A percentile compares a stretch with the other conserved stretches of the same genome.
These are phyloP conservation scores for Laticauda colubrina DNA, from an alignment of 2,113 vertebrate genomes.

Conservation along the genomic window DNA sequence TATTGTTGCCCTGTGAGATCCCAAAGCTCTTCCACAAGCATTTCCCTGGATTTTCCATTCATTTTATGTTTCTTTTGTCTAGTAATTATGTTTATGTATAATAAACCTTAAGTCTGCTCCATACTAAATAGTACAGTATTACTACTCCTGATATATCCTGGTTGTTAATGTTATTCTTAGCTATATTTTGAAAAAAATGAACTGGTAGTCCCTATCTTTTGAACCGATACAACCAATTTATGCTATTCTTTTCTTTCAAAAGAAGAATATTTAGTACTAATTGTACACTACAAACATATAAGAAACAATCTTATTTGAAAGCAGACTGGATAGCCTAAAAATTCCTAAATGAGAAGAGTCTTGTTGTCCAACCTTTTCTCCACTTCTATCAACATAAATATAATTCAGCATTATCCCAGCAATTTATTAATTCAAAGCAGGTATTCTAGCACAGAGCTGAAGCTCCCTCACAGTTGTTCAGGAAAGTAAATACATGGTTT, in stretches of 20 bases:
- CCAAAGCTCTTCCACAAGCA: neutral
- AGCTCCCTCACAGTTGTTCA: neutral
- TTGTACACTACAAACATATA: neutral
- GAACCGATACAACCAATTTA: neutral
- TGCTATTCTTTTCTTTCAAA: neutral
- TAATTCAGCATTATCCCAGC: neutral
- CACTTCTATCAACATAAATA: neutral
- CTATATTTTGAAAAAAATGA: neutral
- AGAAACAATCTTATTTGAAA: neutral
- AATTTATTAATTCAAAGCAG: slow-evolving; percentile 1
- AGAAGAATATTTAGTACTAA: neutral
- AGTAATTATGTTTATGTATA: neutral
- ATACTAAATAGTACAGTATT: neutral
- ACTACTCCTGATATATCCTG: neutral
- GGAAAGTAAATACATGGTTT: slow-evolving; percentile 4
- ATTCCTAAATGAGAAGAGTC: neutral
- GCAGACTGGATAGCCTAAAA: neutral
- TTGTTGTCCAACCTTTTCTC: neutral
- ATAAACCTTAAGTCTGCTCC: neutral
- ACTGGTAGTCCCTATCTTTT: neutral
- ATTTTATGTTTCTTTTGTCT: neutral
- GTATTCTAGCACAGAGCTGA: neutral
- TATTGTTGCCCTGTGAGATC: neutral
- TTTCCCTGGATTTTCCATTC: neutral
- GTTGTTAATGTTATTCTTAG: neutral